Evolutionary conservation across 2,113 vertebrate genomes (phyloP).

Genomic region (Natator depressus): DNA sequence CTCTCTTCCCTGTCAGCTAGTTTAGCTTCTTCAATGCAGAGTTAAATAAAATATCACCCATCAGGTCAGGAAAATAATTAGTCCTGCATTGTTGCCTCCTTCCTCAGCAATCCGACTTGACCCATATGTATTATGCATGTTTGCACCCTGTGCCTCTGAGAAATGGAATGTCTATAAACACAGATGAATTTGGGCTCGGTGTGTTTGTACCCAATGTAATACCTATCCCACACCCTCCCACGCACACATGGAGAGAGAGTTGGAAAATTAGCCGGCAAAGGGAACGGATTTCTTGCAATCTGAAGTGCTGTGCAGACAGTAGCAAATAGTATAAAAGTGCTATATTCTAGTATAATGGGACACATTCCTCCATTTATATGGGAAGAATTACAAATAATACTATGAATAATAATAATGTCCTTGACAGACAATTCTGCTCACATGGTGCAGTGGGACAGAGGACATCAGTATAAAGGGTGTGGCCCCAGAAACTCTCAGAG

Average conservation of each 20-base stretch:
- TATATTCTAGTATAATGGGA: background rate
- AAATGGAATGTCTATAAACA: background rate
- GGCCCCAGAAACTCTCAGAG: background rate
- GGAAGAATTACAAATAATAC: background rate
- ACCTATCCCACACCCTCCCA: background rate
- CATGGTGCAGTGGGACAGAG: background rate
- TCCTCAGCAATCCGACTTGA: constrained; percentile 80
- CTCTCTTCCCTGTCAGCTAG: constrained; percentile 66
- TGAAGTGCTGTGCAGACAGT: background rate
- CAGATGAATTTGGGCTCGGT: background rate
- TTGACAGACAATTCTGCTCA: background rate
- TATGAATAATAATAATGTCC: background rate
- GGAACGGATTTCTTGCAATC: background rate
- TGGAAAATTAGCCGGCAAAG: constrained; percentile 30
- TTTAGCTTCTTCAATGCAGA: constrained; percentile 68
- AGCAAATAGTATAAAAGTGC: background rate
- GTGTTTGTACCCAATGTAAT: background rate
- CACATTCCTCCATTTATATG: background rate
- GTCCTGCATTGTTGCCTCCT: constrained; percentile 76
- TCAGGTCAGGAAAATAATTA: constrained; percentile 83
- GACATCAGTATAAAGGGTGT: background rate
- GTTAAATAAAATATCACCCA: constrained; percentile 82
- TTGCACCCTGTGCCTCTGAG: constrained; percentile 68
- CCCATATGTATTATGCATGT: constrained; percentile 85
- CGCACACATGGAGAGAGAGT: background rate